phyloP scores from a whole-genome alignment of 2,113 vertebrate species.

The Hiodon tergisus region DNA sequence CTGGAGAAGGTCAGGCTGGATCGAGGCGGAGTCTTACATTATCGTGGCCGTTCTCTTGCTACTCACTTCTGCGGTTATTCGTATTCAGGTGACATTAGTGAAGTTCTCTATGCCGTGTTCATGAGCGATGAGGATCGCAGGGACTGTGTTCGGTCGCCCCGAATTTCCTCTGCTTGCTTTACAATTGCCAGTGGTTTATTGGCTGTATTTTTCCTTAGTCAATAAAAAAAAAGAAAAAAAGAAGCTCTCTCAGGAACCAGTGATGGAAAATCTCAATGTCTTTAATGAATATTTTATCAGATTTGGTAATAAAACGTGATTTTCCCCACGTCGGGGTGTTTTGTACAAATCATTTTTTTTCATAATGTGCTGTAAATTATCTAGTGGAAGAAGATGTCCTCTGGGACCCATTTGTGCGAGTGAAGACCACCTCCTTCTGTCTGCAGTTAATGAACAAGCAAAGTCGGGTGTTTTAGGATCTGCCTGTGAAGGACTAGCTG shows the following conservation, averaged over 20 bases:
- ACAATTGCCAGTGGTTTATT: no score
- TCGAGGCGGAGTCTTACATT: no score
- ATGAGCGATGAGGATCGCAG: no score
- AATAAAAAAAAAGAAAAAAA: neutral
- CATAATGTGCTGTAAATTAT: slow-evolving; percentile 2
- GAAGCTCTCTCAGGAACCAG: neutral
- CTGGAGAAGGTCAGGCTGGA: no score
- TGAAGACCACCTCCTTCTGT: neutral
- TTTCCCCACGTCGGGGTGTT: neutral
- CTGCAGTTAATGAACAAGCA: slow-evolving; percentile 11
- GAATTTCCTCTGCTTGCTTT: no score
- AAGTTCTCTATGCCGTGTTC: no score
- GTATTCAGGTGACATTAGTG: no score
- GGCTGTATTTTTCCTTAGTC: no score
- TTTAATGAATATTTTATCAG: slow-evolving; percentile 15
- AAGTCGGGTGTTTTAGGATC: neutral
- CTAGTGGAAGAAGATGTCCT: neutral
- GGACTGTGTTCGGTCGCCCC: no score
- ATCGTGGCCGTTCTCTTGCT: no score
- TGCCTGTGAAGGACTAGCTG: neutral
- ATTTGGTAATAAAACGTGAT: slow-evolving; percentile 14
- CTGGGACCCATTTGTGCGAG: neutral
- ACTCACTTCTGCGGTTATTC: no score
- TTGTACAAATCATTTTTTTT: neutral
- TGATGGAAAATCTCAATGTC: neutral